Conservation (phyloP, 1,140 invertebrate species). For the Platyura marginata region DNA sequence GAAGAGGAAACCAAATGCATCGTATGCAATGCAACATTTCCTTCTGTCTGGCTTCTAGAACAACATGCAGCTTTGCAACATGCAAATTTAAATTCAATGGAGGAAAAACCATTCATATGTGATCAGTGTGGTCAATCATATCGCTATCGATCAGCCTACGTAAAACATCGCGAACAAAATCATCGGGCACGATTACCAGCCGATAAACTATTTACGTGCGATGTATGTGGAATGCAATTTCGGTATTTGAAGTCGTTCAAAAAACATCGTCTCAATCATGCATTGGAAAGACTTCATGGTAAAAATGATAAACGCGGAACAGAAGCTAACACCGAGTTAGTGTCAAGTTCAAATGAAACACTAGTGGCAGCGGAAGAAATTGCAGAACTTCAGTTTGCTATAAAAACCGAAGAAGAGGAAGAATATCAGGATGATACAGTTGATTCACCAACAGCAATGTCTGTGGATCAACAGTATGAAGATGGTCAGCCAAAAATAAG, state of each 20-base stretch:
- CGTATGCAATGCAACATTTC: conserved; percentile 63
- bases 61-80: conserved; percentile 64
- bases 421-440: conserved; percentile 49
- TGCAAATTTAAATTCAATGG: conserved; percentile 32
- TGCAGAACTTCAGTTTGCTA: conserved; percentile 17
- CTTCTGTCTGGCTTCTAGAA: conserved; percentile 61
- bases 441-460: conserved; percentile 30
- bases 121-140: conserved; percentile 81
- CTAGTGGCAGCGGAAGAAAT: conserved; percentile 26
- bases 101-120: conserved; percentile 80
- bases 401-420: conserved; percentile 17
- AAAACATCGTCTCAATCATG: conserved; percentile 73
- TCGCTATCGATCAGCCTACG: conserved; percentile 69
- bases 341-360: conserved; percentile 52
- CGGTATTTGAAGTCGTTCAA: conserved; percentile 75
- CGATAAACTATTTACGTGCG: conserved; percentile 75
- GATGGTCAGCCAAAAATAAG: conserved; percentile 15
- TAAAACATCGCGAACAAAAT: conserved; percentile 75
- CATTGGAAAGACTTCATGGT: conserved; percentile 56
- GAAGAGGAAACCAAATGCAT: conserved; percentile 35
- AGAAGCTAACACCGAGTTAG: conserved; percentile 37
- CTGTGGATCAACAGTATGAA: conserved; percentile 11
- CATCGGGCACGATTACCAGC: conserved; percentile 66
- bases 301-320: conserved; percentile 24
- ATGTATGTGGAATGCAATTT: conserved; percentile 80